phyloP scores from a whole-genome alignment of 2,797 vertebrate species.

The Masticophis lateralis region DNA sequence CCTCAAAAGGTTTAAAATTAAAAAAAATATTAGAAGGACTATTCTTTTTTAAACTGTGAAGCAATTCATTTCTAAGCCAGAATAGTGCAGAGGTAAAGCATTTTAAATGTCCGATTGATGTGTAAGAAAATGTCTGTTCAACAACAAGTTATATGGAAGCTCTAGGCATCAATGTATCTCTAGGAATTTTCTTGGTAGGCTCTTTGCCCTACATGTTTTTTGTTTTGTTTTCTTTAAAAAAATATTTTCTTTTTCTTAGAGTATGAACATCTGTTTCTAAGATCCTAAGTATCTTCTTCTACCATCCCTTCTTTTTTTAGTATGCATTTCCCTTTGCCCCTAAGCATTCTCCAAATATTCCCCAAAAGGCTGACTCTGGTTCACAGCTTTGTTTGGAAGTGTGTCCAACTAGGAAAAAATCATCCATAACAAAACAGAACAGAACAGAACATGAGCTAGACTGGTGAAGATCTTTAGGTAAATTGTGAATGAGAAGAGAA shows the following conservation, averaged over 20 bases:
- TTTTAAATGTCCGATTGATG: background rate
- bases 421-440: background rate
- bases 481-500: background rate
- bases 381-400: background rate
- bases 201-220: background rate
- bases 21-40: background rate
- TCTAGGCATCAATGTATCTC: background rate
- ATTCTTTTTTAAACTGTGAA: background rate
- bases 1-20: background rate
- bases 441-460: background rate
- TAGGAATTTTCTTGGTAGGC: background rate
- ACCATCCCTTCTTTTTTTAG: background rate
- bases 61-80: background rate
- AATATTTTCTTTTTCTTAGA: too few relatives aligned
- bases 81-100: background rate
- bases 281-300: background rate
- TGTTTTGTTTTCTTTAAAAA: background rate
- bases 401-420: background rate
- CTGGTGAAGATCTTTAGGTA: background rate
- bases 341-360: background rate
- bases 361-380: background rate
- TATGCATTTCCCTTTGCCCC: background rate
- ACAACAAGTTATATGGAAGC: background rate
- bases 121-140: slow-evolving; percentile 8
- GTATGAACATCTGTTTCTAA: too few relatives aligned